These are phyloP conservation scores for Dasyornis broadbenti DNA, from an alignment of 2,113 vertebrate genomes.

Conservation along the genomic window DNA sequence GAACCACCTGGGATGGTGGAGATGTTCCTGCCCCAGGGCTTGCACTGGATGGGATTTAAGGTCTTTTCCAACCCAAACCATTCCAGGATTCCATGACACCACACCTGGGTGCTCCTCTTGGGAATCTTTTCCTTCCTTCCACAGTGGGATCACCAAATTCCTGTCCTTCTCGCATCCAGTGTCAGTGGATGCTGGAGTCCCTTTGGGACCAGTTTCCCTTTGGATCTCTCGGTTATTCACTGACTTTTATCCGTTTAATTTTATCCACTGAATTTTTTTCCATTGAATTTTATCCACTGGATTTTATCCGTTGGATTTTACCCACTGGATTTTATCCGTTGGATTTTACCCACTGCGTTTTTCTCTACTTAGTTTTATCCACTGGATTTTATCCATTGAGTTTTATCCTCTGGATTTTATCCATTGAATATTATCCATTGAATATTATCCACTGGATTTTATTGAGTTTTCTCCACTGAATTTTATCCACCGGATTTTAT, in stretches of 20 bases:
- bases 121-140: not conserved
- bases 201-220: not conserved
- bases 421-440: fast-evolving
- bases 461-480: fast-evolving
- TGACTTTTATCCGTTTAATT: fast-evolving
- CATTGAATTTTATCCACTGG: not conserved
- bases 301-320: too few species aligned
- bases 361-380: not conserved
- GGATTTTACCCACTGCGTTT: too few species aligned
- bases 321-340: fast-evolving
- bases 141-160: not conserved
- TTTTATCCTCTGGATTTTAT: not conserved
- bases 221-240: not conserved
- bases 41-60: not conserved
- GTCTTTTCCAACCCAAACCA: not conserved
- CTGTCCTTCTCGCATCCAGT: not conserved
- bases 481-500: not conserved
- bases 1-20: not conserved
- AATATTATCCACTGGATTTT: fast-evolving
- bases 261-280: not conserved
- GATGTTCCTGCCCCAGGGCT: not conserved
- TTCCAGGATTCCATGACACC: not conserved
- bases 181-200: not conserved
- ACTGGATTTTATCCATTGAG: not conserved
- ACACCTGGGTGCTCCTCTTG: not conserved